A percentile compares a stretch with the other conserved stretches of the same genome.
phyloP scores from a whole-genome alignment of 2,113 vertebrate species.

The Xiphophorus maculatus region DNA sequence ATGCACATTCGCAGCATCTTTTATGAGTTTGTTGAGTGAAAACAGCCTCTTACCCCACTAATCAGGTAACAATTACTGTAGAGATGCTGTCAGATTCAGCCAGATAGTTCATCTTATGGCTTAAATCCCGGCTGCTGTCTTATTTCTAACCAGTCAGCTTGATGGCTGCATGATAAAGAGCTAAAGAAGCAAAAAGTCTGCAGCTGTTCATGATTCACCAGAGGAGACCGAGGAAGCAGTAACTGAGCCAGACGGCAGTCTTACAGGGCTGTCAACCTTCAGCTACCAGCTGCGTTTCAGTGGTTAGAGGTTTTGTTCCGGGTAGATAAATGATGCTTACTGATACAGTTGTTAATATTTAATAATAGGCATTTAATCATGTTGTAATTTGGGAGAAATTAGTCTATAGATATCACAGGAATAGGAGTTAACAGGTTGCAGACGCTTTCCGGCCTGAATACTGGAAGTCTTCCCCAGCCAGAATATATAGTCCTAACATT shows the following conservation, averaged over 20 bases:
- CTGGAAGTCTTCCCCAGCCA: not conserved
- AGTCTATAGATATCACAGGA: not conserved
- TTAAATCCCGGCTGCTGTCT: too few species aligned
- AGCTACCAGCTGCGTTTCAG: not conserved
- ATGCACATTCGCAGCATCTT: too few species aligned
- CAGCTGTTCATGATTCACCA: not conserved
- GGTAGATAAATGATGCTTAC: not conserved
- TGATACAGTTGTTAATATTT: not conserved
- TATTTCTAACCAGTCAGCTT: too few species aligned
- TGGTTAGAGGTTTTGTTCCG: not conserved
- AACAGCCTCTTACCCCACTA: not conserved
- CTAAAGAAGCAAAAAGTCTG: not conserved
- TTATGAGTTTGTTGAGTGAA: not conserved
- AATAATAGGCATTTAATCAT: not conserved
- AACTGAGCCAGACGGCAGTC: too few species aligned
- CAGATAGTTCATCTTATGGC: too few species aligned
- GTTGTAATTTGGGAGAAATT: not conserved
- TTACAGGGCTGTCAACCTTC: not conserved
- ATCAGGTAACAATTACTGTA: too few species aligned
- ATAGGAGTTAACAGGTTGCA: not conserved
- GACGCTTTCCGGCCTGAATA: not conserved
- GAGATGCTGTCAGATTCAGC: not conserved
- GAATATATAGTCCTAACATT: not conserved
- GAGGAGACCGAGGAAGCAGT: not conserved
- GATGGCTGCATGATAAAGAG: not conserved